Percentiles rank a stretch among this genome's conserved stretches.
Evolutionary conservation across 2,888 invertebrate genomes (phyloP).

Genomic region (Drosophila melanosoma): DNA sequence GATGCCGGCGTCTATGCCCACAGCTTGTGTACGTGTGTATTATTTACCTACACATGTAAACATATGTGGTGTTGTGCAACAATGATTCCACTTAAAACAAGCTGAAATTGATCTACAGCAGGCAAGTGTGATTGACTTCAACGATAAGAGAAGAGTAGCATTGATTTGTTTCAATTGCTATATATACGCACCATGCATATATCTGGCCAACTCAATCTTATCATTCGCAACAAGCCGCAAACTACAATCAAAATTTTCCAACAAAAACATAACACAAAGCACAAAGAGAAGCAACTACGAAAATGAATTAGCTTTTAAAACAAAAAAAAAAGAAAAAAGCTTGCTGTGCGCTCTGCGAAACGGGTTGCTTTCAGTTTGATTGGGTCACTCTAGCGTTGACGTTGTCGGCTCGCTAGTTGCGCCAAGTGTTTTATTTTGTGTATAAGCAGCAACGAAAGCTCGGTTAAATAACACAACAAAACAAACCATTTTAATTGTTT

Average conservation of each 20-base stretch:
- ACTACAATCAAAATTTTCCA: neutral
- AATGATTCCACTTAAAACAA: neutral
- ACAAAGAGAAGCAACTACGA: conserved; percentile 4
- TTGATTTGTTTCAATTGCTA: neutral
- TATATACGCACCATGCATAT: neutral
- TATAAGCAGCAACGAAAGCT: conserved; percentile 2
- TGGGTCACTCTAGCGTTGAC: conserved; percentile 6
- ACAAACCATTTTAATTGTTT: neutral
- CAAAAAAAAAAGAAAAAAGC: conserved; percentile 3
- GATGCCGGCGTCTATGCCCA: neutral
- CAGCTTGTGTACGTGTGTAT: neutral
- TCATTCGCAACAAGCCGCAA: neutral
- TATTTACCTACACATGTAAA: neutral
- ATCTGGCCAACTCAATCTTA: conserved; percentile 6
- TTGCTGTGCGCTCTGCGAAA: neutral
- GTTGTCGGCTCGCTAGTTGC: neutral
- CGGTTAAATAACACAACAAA: conserved; percentile 10
- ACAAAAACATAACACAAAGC: neutral
- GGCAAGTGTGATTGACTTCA: neutral
- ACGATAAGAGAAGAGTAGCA: neutral
- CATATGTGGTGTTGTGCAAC: neutral
- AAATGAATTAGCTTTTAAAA: conserved; percentile 7
- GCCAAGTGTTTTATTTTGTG: neutral
- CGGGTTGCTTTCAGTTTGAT: conserved; percentile 10
- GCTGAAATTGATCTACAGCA: neutral